Evolutionary conservation across 2,113 vertebrate species (phyloP).

Genomic region (Edolisoma coerulescens): DNA sequence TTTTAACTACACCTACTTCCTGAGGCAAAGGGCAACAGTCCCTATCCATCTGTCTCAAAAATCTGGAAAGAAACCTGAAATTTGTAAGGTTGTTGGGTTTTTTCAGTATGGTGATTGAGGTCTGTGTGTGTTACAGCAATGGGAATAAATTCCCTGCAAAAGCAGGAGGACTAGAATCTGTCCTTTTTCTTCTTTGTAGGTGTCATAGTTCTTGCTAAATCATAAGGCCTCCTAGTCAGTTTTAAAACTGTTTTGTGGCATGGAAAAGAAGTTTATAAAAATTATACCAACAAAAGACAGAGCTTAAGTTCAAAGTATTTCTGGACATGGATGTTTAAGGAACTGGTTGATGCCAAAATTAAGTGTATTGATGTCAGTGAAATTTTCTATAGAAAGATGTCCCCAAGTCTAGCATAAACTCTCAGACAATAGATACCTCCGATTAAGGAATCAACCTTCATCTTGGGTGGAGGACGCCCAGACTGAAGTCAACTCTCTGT

Average conservation of each 20-base stretch:
- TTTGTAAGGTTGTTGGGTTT: not conserved
- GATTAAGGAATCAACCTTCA: not conserved
- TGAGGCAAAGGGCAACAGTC: not conserved
- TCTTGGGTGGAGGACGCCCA: not conserved
- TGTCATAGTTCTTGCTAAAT: not conserved
- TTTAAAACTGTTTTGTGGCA: not conserved
- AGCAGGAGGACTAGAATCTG: not conserved
- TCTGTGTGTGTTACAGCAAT: not conserved
- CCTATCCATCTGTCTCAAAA: not conserved
- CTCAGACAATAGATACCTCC: not conserved
- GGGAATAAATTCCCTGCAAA: not conserved
- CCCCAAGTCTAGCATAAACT: not conserved
- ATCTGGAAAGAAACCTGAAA: not conserved
- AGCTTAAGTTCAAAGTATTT: not conserved
- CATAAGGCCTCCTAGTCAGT: not conserved
- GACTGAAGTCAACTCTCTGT: not conserved
- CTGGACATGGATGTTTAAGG: not conserved
- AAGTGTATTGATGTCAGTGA: not conserved
- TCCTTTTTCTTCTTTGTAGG: not conserved
- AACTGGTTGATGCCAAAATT: not conserved
- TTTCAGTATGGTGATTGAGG: not conserved
- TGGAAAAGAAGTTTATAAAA: not conserved
- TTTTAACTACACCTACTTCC: not conserved
- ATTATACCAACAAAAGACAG: not conserved
- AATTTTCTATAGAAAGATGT: not conserved